phyloP scores from a whole-genome alignment of 2,888 invertebrate genomes.

The Proisotoma minuta region DNA sequence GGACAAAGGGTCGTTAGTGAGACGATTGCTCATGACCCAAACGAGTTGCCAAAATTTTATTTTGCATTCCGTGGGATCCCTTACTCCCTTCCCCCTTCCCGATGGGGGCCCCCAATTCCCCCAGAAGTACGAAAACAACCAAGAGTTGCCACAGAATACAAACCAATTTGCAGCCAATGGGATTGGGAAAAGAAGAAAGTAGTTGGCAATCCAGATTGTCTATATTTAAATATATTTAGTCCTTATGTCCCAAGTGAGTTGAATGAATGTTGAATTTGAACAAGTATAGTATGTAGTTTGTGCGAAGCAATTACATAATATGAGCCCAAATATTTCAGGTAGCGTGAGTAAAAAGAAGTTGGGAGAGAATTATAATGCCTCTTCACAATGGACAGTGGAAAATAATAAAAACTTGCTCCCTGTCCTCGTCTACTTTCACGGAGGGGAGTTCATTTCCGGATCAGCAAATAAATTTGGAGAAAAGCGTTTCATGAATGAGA shows the following conservation, averaged over 20 bases:
- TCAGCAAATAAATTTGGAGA: conserved; percentile 31
- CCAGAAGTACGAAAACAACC: conserved; percentile 27
- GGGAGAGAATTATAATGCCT: conserved; percentile 18
- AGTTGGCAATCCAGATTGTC: conserved; percentile 41
- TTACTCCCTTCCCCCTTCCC: conserved; percentile 32
- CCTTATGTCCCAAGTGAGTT: conserved; percentile 42
- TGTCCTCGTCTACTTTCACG: conserved; percentile 42
- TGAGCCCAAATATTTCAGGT: too few species aligned
- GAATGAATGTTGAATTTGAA: too few species aligned
- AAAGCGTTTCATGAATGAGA: conserved; percentile 32
- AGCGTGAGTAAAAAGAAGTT: too few species aligned
- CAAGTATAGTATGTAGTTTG: too few species aligned
- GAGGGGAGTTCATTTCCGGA: conserved; percentile 38
- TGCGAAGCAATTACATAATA: neutral
- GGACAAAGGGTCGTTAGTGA: conserved; percentile 30
- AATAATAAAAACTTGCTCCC: conserved; percentile 36
- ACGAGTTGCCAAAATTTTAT: conserved; percentile 24
- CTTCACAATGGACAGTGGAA: conserved; percentile 32
- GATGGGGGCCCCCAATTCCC: conserved; percentile 30
- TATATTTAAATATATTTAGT: conserved; percentile 43
- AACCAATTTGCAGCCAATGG: conserved; percentile 44
- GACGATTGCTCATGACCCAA: conserved; percentile 19
- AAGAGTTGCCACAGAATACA: conserved; percentile 37
- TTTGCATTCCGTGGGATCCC: conserved; percentile 41
- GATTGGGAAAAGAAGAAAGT: conserved; percentile 27